phyloP scores from a whole-genome alignment of 1,140 invertebrate genomes.

The Probaryconus sp. region DNA sequence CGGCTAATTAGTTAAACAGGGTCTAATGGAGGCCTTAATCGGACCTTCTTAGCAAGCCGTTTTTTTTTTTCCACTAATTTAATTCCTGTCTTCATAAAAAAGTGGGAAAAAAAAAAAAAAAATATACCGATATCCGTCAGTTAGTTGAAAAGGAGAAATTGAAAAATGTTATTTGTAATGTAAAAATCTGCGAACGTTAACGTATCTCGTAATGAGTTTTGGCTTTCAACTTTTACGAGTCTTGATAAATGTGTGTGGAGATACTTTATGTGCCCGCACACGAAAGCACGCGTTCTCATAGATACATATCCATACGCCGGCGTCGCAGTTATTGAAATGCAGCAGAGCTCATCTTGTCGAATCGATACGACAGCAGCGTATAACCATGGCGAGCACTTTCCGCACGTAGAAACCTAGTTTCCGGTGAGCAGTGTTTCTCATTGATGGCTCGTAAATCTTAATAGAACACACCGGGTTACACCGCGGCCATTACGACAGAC shows the following conservation, averaged over 20 bases:
- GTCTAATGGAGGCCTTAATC: no score
- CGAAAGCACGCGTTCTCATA: constrained; percentile 1
- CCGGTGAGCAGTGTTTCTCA: constrained; percentile 57
- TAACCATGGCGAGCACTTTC: constrained; percentile 42
- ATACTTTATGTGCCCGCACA: constrained; percentile 41
- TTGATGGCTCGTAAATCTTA: constrained; percentile 63
- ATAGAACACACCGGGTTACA: constrained; percentile 54
- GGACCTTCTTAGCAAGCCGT: no score
- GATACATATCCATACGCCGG: constrained; percentile 32
- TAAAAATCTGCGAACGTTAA: constrained; percentile 42
- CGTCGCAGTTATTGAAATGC: constrained; percentile 60
- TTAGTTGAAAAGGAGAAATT: constrained; percentile 3
- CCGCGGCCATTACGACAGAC: constrained; percentile 42
- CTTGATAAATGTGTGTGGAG: constrained; percentile 50
- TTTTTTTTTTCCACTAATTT: no score
- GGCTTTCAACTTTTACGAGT: constrained; percentile 50
- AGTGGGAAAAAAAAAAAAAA: no score
- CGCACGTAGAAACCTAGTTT: constrained; percentile 55
- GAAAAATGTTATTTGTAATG: constrained; percentile 19
- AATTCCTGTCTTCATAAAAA: no score
- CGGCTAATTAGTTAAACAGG: no score
- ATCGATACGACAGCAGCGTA: constrained; percentile 55
- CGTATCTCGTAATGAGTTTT: constrained; percentile 51
- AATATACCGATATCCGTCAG: no score
- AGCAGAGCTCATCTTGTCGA: constrained; percentile 61